phyloP scores from a whole-genome alignment of 2,888 invertebrate genomes.

The Pantelozetes paolii region DNA sequence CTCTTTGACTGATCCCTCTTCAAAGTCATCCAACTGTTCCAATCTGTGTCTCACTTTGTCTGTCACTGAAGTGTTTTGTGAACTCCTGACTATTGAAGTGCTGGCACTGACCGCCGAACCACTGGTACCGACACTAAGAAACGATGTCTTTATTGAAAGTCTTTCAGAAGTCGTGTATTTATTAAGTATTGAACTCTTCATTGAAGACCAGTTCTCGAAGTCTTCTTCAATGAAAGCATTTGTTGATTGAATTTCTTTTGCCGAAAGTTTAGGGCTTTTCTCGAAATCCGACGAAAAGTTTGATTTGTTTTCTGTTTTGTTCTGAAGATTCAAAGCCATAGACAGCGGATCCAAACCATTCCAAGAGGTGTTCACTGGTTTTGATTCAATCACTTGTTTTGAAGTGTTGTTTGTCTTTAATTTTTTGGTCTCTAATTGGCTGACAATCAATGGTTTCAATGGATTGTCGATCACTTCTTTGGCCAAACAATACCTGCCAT shows the following conservation, averaged over 20 bases:
- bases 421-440: neutral
- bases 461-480: slow-evolving; percentile 51
- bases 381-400: neutral
- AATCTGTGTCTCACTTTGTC: slow-evolving; percentile 59
- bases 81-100: slow-evolving; percentile 58
- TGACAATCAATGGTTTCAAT: slow-evolving; percentile 51
- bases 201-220: slow-evolving; percentile 71
- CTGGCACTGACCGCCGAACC: neutral
- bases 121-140: slow-evolving; percentile 63
- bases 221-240: slow-evolving; percentile 53
- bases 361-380: slow-evolving; percentile 38
- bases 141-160: slow-evolving; percentile 82
- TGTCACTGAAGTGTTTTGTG: slow-evolving; percentile 66
- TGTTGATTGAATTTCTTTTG: slow-evolving; percentile 1
- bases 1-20: slow-evolving; percentile 74
- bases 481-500: neutral
- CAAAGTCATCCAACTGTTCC: slow-evolving; percentile 91
- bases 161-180: slow-evolving; percentile 92
- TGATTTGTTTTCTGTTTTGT: neutral
- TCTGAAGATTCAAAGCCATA: slow-evolving; percentile 32
- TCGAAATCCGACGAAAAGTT: slow-evolving; percentile 34
- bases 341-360: slow-evolving; percentile 44
- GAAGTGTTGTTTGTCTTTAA: neutral
- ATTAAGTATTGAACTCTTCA: slow-evolving; percentile 71
- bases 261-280: slow-evolving; percentile 2